Base-by-base conservation (phyloP, 2,888 invertebrate genomes). In the Nymphalis c-album region DNA sequence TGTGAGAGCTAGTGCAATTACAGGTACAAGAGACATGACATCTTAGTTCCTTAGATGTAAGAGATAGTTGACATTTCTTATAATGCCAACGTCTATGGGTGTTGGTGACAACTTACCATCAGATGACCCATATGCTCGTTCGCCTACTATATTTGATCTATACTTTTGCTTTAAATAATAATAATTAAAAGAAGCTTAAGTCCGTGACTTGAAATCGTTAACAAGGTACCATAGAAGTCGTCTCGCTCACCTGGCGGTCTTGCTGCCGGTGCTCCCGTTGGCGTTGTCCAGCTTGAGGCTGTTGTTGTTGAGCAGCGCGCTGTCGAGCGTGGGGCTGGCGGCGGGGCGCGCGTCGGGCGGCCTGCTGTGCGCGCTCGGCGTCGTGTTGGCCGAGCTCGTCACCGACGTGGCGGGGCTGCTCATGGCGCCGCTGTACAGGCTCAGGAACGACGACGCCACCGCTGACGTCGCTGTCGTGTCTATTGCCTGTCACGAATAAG, bases 401-500 rank as follows among this genome's bases (percentile, higher is more conserved):
- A 83, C 84, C 0, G 84, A 82, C n/a, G 86, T 85, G 1, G 85
- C 86, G 48, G 90, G 87, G 83, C 92, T 93, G 77, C 88, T 90
- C 72, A 91, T 85, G 74, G 88, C 85, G 66, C 93, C 90, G 78
- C 93, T 87, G 88, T 93, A 87, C 76, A 93, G 78, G 81, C 82
- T 94, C 81, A 87, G 87, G 87, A 87, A 93, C 74, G 88, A 94
- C 71, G 87, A 94, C 67, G 91, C 90, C 0, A 87, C 89, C 1
- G 87, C 86, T n/a, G 94, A 94, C 0, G 93, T 87, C 0, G 94
- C 94, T 63, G 94, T 94, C 7, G 94, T 93, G 80, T 94, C 94
- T 60, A 94, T 94, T 0, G 93, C 89, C 94, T 94, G 84, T 22
- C 13, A 40, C 13, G 13, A 40, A 40, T 40, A 2, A 40, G 13